Percentiles rank a stretch among this genome's conserved stretches.
phyloP scores from a whole-genome alignment of 2,113 vertebrate species.

The Solenodon paradoxus region DNA sequence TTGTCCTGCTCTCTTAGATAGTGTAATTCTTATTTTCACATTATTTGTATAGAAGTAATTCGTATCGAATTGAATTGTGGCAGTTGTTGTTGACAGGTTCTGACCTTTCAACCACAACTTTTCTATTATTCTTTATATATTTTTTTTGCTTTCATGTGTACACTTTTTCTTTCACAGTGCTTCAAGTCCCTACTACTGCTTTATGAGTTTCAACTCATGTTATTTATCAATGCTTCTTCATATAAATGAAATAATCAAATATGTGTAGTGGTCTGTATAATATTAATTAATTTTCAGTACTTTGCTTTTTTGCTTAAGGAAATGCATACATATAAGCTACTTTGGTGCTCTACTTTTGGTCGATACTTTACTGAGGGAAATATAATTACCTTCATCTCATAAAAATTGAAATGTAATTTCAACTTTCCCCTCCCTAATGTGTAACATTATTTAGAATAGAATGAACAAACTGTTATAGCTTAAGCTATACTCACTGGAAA shows the following conservation, averaged over 20 bases:
- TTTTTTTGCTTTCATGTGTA: background rate
- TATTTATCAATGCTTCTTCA: background rate
- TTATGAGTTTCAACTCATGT: conserved; percentile 37
- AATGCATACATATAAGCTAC: background rate
- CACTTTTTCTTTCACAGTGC: background rate
- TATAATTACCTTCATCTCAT: background rate
- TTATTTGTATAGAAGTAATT: background rate
- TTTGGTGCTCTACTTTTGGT: background rate
- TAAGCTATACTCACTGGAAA: background rate
- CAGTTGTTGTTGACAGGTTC: background rate
- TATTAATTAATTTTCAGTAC: background rate
- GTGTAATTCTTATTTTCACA: background rate
- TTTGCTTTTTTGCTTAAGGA: background rate
- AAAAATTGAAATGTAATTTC: background rate
- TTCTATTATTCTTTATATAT: background rate
- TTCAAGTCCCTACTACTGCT: background rate
- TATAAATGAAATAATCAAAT: background rate
- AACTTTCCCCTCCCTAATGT: background rate
- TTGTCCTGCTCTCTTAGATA: background rate
- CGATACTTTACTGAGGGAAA: background rate
- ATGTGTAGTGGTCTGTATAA: background rate
- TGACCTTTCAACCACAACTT: background rate
- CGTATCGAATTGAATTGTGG: background rate
- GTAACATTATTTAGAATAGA: background rate
- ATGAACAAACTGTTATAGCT: background rate